Base-by-base conservation (phyloP, 2,888 invertebrate genomes). In the Lycophotia porphyrea region DNA sequence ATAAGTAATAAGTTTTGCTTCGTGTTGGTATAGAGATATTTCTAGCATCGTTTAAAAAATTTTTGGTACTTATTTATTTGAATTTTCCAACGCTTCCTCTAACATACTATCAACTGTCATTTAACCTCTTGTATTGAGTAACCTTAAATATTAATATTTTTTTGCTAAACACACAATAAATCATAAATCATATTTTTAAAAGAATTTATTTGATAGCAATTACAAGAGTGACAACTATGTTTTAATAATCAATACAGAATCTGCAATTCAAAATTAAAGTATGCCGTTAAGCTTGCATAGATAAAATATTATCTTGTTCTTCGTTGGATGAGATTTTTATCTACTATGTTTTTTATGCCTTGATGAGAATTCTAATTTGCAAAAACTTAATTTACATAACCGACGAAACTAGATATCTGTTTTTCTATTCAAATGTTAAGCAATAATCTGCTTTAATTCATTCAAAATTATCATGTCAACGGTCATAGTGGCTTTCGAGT, bases 251-350 rank as follows among this genome's bases (percentile, higher is more conserved):
- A 11, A 65, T 31, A 11, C 21, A 11, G 1, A 31, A 65, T 74
- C 9, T 31, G 24, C 52, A 24, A 74, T 73, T 44, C 18, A 24
- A 52, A 61, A 66, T 39, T 21, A 49, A 47, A 44, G 3, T 27
- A 60, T 21, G 1, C 8, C 13, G 42, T 9, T 15, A 24, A 52
- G 21, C 21, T 60, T 74, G n/a, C 36, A 7, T 61, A 60, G 65
- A 44, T 65, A 66, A 44, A 44, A 74, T 65, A 44, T 31, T 15
- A 79, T 61, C 49, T 60, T 58, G n/a, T 44, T 74, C 31, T 71
- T 65, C 74, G 60, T 80, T 74, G 21, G 39, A 27, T 64, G 18
- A 44, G 18, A 60, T 61, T 13, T 21, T 21, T 63, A 74, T 65
- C 39, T 39, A 39, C 49, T n/a, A 60, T 60, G 0, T 31, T 52